Percentiles rank a stretch among this genome's conserved stretches.
phyloP scores from a whole-genome alignment of 2,888 invertebrate species.

The Rhagonycha lutea region DNA sequence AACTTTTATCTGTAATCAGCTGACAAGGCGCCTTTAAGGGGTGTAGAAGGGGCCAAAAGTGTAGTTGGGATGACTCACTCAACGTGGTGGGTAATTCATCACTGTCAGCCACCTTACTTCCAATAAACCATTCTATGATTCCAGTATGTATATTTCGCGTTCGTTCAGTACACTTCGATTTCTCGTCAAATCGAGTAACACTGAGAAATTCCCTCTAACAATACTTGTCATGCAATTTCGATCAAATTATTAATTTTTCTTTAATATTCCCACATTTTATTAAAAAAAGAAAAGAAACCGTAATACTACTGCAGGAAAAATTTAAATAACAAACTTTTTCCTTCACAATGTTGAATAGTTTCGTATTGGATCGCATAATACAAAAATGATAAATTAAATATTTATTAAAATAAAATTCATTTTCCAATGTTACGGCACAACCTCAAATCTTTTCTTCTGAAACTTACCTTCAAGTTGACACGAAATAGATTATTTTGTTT shows the following conservation, averaged over 20 bases:
- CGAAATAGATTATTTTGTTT: too few species aligned
- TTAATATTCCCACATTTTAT: background rate
- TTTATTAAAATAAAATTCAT: constrained; percentile 2
- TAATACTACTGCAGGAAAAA: background rate
- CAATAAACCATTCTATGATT: constrained; percentile 55
- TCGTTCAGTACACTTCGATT: constrained; percentile 32
- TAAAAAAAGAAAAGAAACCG: background rate
- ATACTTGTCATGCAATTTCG: background rate
- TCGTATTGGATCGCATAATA: background rate
- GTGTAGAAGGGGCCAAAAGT: constrained; percentile 25
- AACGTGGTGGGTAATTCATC: constrained; percentile 51
- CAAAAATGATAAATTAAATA: constrained; percentile 2
- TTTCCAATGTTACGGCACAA: background rate
- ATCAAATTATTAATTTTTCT: background rate
- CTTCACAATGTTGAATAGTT: background rate
- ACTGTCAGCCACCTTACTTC: constrained; percentile 56
- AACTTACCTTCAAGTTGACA: background rate
- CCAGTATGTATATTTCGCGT: constrained; percentile 54
- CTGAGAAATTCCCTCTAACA: background rate
- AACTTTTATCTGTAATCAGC: constrained; percentile 43
- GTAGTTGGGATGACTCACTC: constrained; percentile 52
- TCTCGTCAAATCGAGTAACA: constrained; percentile 9
- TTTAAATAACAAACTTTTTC: background rate
- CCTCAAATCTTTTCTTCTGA: background rate
- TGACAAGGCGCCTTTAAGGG: constrained; percentile 42